Evolutionary conservation across 2,888 invertebrate genomes (phyloP).

Genomic region (Pristionchus japonicus): DNA sequence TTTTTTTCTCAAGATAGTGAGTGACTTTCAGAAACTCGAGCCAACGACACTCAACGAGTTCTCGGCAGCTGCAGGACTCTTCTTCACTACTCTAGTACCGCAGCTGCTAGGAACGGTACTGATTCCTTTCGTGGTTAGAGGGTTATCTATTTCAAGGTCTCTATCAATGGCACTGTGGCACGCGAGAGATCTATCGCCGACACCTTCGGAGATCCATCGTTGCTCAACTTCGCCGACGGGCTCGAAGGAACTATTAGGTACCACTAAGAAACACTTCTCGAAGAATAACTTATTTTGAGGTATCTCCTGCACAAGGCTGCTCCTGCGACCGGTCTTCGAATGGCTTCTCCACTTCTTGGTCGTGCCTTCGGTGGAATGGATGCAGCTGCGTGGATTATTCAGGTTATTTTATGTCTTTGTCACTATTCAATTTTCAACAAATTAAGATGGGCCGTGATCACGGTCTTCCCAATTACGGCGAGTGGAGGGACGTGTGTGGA

Average conservation of each 20-base stretch:
- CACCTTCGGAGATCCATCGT: conserved; percentile 62
- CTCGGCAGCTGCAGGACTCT: conserved; percentile 78
- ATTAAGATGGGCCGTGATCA: conserved; percentile 67
- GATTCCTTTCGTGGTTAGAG: too few relatives aligned
- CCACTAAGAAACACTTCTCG: neutral
- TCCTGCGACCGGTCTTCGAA: conserved; percentile 64
- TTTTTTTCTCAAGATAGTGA: neutral
- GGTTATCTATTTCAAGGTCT: conserved; percentile 42
- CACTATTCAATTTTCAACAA: too few relatives aligned
- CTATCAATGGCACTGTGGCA: neutral
- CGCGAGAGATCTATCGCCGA: conserved; percentile 45
- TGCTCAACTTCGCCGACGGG: conserved; percentile 57
- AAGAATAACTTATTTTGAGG: conserved; percentile 44
- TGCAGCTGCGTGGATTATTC: conserved; percentile 67
- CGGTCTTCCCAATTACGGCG: conserved; percentile 66
- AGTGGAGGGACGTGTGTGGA: conserved; percentile 69
- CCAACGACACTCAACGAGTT: conserved; percentile 88
- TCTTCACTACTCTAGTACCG: conserved; percentile 71
- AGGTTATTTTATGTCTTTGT: too few relatives aligned
- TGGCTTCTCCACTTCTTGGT: conserved; percentile 58
- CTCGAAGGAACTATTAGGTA: conserved; percentile 58
- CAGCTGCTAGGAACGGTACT: neutral
- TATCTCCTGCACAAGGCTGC: conserved; percentile 66
- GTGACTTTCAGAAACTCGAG: conserved; percentile 78
- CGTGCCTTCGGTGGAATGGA: conserved; percentile 55